Evolutionary conservation across 2,797 vertebrate species (phyloP).

Genomic region (Myripristis jacobus): DNA sequence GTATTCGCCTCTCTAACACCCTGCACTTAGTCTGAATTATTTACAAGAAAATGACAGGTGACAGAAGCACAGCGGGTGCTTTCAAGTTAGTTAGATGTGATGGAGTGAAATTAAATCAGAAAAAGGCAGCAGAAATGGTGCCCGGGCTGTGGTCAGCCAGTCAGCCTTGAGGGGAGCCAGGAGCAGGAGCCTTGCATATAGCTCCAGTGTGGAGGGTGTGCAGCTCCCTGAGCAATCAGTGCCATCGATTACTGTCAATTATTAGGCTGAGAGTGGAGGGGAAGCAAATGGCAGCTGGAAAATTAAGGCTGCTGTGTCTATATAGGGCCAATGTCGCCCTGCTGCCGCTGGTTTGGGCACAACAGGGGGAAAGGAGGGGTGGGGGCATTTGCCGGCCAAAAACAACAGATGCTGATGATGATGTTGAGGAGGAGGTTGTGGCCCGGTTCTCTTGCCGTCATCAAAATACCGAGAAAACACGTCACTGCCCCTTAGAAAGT

Average conservation of each 20-base stretch:
- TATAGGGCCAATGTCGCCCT: slow-evolving; percentile 40
- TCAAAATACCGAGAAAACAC: slow-evolving; percentile 70
- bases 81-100: slow-evolving; percentile 68
- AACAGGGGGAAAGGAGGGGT: slow-evolving; percentile 7
- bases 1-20: slow-evolving; percentile 50
- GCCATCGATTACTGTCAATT: slow-evolving; percentile 73
- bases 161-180: slow-evolving; percentile 14
- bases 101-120: slow-evolving; percentile 63
- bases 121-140: slow-evolving; percentile 38
- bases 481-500: slow-evolving; percentile 58
- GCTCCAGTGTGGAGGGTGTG: slow-evolving; percentile 32
- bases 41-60: slow-evolving; percentile 73
- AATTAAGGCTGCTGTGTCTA: slow-evolving; percentile 63
- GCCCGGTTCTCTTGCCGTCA: slow-evolving; percentile 59
- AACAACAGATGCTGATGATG: slow-evolving; percentile 65
- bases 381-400: slow-evolving; percentile 39
- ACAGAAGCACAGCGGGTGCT: slow-evolving; percentile 60
- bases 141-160: slow-evolving; percentile 33
- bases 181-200: slow-evolving; percentile 9
- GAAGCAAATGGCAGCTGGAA: slow-evolving; percentile 61
- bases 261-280: slow-evolving; percentile 59
- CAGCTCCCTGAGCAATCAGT: slow-evolving; percentile 61
- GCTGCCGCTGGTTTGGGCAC: slow-evolving; percentile 43
- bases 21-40: slow-evolving; percentile 76
- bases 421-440: slow-evolving; percentile 54